These are phyloP conservation scores for Mystacornis crossleyi DNA, from an alignment of 2,113 vertebrate species.

Conservation along the genomic window DNA sequence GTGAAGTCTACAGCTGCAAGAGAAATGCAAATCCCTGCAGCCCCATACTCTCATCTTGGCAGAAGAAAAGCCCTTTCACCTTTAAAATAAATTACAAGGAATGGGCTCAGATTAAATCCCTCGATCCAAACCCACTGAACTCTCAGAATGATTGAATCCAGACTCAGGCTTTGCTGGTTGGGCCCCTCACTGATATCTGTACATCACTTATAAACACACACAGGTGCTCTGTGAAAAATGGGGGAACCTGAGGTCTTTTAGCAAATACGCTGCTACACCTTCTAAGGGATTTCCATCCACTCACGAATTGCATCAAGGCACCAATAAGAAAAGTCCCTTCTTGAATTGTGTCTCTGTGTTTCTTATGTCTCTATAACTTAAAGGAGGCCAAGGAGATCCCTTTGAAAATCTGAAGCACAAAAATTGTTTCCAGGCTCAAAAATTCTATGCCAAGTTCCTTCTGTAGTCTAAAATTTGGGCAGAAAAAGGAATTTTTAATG, in stretches of 20 bases:
- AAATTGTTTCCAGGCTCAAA: constrained; percentile 24
- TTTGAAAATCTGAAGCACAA: constrained; percentile 19
- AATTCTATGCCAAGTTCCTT: background rate
- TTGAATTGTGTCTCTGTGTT: background rate
- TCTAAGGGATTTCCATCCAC: background rate
- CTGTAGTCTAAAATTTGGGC: background rate
- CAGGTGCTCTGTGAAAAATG: background rate
- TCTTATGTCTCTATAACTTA: background rate
- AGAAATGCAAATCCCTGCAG: constrained; percentile 43
- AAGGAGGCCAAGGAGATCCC: background rate
- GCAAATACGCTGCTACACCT: background rate
- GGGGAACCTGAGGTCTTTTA: background rate
- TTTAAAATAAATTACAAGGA: constrained; percentile 41
- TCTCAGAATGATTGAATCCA: constrained; percentile 33
- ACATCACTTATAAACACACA: background rate
- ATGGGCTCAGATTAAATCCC: constrained; percentile 13
- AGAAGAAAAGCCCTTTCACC: constrained; percentile 48
- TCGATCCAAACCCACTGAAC: background rate
- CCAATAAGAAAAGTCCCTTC: background rate
- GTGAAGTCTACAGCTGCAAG: constrained; percentile 27
- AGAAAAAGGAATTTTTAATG: background rate
- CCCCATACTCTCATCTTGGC: constrained; percentile 15
- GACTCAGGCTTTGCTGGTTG: background rate
- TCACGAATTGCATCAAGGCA: background rate
- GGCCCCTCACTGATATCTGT: constrained; percentile 15